A percentile compares a stretch with the other conserved stretches of the same genome.
Evolutionary conservation across 2,888 invertebrate species (phyloP).

Genomic region (Stenotaenia linearis): DNA sequence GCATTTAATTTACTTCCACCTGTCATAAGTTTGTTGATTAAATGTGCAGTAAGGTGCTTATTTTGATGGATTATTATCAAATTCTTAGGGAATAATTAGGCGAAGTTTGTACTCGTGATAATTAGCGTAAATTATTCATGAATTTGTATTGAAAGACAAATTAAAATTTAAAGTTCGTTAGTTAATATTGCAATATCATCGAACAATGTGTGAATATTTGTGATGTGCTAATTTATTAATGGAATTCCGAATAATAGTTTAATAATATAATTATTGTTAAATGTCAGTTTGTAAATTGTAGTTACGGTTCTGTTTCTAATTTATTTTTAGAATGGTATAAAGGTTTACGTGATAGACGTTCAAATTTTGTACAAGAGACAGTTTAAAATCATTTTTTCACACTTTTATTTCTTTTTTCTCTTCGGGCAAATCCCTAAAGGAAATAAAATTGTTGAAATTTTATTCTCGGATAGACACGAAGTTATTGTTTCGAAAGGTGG

Average conservation of each 20-base stretch:
- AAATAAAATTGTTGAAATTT: not conserved
- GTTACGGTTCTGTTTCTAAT: too few relatives aligned
- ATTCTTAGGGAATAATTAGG: not conserved
- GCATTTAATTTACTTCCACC: constrained; percentile 6
- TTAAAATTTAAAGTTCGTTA: not conserved
- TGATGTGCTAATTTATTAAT: too few relatives aligned
- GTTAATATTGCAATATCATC: not conserved
- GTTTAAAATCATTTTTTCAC: not conserved
- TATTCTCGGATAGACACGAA: not conserved
- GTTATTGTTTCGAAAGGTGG: not conserved
- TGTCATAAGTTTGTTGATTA: not conserved
- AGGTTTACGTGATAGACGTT: not conserved
- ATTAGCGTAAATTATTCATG: not conserved
- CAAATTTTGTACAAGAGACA: not conserved
- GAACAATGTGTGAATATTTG: too few relatives aligned
- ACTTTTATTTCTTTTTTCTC: not conserved
- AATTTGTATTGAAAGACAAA: not conserved
- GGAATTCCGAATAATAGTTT: too few relatives aligned
- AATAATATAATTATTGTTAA: too few relatives aligned
- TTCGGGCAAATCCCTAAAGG: not conserved
- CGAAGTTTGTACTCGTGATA: not conserved
- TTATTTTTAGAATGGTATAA: not conserved
- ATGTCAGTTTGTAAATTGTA: too few relatives aligned
- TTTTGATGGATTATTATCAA: not conserved
- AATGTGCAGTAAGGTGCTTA: not conserved